A percentile compares a stretch with the other conserved stretches of the same genome.
These are phyloP conservation scores for Trinectes maculatus DNA, from an alignment of 2,113 vertebrate species.

Conservation along the genomic window DNA sequence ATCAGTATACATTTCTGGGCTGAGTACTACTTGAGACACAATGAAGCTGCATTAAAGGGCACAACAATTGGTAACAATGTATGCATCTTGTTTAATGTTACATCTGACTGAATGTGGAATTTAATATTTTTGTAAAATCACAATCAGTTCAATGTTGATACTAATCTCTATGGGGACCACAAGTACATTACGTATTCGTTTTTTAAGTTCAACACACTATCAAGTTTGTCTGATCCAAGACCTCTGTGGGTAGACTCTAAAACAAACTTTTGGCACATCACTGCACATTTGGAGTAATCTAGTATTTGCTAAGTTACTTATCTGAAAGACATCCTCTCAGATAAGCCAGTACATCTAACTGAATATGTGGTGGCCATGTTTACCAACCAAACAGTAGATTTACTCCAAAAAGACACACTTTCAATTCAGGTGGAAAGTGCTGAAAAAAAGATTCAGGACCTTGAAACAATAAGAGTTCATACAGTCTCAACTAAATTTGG, in stretches of 20 bases:
- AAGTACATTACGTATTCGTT: slow-evolving; percentile 23
- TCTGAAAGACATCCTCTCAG: slow-evolving; percentile 13
- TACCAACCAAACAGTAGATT: slow-evolving; percentile 11
- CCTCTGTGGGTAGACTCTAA: slow-evolving; percentile 31
- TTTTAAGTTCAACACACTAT: slow-evolving; percentile 14
- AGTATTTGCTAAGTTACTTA: slow-evolving; percentile 29
- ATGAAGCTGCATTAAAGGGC: slow-evolving; percentile 42
- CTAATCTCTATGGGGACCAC: slow-evolving; percentile 55
- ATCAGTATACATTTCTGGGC: slow-evolving; percentile 13
- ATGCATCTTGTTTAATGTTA: not conserved
- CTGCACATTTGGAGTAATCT: slow-evolving; percentile 38
- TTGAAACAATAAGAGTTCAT: slow-evolving; percentile 35
- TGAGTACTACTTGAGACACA: slow-evolving; percentile 4
- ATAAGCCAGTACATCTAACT: slow-evolving; percentile 15
- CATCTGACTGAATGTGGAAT: slow-evolving; percentile 35
- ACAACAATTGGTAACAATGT: slow-evolving; percentile 31
- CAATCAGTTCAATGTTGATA: slow-evolving; percentile 50
- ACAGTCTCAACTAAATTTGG: slow-evolving; percentile 61
- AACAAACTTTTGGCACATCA: slow-evolving; percentile 73
- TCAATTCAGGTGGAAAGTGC: not conserved
- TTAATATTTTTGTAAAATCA: not conserved
- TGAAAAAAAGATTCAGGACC: slow-evolving; percentile 12
- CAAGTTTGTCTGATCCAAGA: slow-evolving; percentile 40
- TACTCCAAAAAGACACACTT: not conserved
- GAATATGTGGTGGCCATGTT: slow-evolving; percentile 19